Evolutionary conservation across 1,140 invertebrate species (phyloP), one percentile per base, ranked within the genome.

Genomic region (Scaptomyza graminum): DNA sequence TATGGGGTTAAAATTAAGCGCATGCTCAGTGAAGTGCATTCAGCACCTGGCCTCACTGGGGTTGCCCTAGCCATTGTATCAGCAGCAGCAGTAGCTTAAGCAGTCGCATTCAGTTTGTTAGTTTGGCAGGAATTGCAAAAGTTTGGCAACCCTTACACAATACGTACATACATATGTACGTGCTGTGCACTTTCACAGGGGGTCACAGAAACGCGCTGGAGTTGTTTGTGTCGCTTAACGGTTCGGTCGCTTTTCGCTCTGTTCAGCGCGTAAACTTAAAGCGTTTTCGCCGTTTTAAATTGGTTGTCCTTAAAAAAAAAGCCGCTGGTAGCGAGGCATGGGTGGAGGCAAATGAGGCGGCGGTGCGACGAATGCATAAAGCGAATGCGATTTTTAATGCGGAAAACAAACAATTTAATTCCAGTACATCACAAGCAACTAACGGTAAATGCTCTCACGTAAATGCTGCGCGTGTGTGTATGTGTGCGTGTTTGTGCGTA

Each of bases 71-170:
- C 37, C 11, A 2, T 1, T n/a, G 37, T 41, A 37, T 9, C 9
- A 37, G 34, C 9, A 37, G 34, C 9, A 37, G 34, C 9, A 9
- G 34, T 9, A 37, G 18, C 46, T 22, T 22, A 3, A 3, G 18
- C 18, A 18, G 12, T n/a, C 54, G 54, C 54, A 41, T 8, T n/a
- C 31, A 34, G 7, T 41, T n/a, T 12, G 37, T 41, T 6, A 41
- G 37, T 41, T 41, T 41, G 37, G 37, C 37, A 16, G 5, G 11
- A 18, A 18, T 39, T 65, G 63, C 63, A n/a, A 59, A 59, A 59
- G n/a, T 43, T 57, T 70, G 68, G 62, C 68, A 71, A 71, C 68
- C 68, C 68, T 60, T 65, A 31, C 13, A 55, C 28, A 12, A 39
- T 3, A 39, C 11, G 12, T 9, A 39, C n/a, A n/a, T n/a, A n/a